A percentile compares a stretch with the other conserved stretches of the same genome.
Evolutionary conservation across 1,140 invertebrate genomes (phyloP).

Genomic region (Cataglyphis hispanica): DNA sequence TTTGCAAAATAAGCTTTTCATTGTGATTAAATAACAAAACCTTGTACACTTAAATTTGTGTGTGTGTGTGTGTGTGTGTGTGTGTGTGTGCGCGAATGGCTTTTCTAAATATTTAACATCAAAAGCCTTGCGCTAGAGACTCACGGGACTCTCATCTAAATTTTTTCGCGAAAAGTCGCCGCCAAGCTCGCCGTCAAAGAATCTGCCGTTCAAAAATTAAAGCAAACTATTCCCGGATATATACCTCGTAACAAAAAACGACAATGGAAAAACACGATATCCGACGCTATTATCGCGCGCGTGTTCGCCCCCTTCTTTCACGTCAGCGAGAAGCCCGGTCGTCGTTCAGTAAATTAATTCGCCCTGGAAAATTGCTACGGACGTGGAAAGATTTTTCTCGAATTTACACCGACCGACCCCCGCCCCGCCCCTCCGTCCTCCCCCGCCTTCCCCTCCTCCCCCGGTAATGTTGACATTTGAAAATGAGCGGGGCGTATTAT

Average conservation of each 20-base stretch:
- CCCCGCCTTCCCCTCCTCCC: no score
- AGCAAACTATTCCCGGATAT: background rate
- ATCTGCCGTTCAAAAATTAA: constrained; percentile 22
- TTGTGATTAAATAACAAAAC: background rate
- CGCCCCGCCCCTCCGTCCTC: no score
- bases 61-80: no score
- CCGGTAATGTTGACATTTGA: background rate
- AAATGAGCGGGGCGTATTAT: background rate
- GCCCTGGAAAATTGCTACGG: constrained; percentile 22
- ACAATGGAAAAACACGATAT: constrained; percentile 21
- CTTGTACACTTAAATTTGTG: background rate
- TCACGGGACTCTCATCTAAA: background rate
- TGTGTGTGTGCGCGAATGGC: no score
- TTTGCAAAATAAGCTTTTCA: background rate
- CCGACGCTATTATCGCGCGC: background rate
- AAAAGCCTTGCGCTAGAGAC: background rate
- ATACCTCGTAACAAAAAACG: background rate
- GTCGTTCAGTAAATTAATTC: constrained; percentile 46
- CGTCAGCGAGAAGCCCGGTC: background rate
- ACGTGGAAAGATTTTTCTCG: constrained; percentile 33
- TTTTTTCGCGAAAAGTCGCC: background rate
- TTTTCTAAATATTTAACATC: background rate
- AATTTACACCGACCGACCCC: constrained; percentile 38
- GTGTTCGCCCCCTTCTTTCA: background rate
- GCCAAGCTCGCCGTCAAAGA: constrained; percentile 6